Evolutionary conservation across 2,797 vertebrate genomes (phyloP), one percentile per base, ranked within the genome.

Genomic region (Rhynchotus rufescens): DNA sequence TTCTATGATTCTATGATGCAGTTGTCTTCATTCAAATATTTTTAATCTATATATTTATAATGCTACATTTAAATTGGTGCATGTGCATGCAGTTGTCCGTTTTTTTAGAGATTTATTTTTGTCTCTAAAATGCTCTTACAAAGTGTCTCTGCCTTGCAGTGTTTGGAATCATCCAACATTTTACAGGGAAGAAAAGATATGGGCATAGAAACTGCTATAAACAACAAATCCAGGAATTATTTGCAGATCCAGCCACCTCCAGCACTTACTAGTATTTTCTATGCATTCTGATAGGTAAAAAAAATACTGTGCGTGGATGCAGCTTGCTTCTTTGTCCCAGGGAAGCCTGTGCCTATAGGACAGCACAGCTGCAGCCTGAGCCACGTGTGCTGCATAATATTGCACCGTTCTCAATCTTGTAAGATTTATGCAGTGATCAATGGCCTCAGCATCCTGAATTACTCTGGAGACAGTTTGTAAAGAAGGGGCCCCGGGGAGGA

Each of bases 391-490:
- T 71, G 40, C 85, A 79, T 49, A 44, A 92, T 84, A 85, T 59
- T 52, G 92, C 78, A 96, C 66, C 8, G 1, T 92, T 90, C 88
- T 96, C 94, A 96, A 73, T 88, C 92, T 30, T 71, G 75, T 79
- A 90, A 96, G 90, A 94, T 96, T 96, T 96, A 95, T 88, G 66
- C 60, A n/a, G 65, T 89, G 91, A 96, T 97, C 92, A 82, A 89
- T 92, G 90, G 89, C 81, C 95, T 96, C 93, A 90, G 93, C 95
- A 97, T 89, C 95, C 93, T 69, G 89, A 97, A 95, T 97, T 96
- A 96, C 97, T 97, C 96, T 45, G 89, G 95, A 97, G 95, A 95
- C 25, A 22, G 86, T 96, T 95, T 96, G 94, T 95, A 96, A 96
- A 91, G 87, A 96, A 93, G 80, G 59, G 72, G 94, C 93, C 94